Evolutionary conservation across 2,113 vertebrate species (phyloP).

Genomic region (Pygathrix nemaeus): DNA sequence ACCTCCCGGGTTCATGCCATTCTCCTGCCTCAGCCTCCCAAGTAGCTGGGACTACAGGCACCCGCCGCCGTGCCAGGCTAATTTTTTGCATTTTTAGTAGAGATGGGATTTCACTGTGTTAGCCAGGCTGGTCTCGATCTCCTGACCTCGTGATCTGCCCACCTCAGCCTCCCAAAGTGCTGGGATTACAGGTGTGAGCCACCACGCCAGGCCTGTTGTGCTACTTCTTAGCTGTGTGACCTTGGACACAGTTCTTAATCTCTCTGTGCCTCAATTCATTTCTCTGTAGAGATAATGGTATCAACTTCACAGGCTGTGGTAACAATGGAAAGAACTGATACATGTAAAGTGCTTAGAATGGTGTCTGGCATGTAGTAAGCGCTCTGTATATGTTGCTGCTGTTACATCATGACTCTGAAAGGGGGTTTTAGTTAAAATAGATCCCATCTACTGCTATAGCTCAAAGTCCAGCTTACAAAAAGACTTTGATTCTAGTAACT

Average conservation of each 20-base stretch:
- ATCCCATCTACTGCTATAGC: neutral
- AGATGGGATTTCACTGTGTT: no score
- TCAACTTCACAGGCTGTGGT: neutral
- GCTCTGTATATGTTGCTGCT: neutral
- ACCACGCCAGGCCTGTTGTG: neutral
- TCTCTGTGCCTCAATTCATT: neutral
- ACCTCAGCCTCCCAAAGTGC: no score
- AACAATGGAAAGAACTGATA: neutral
- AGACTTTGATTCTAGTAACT: neutral
- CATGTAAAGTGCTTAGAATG: neutral
- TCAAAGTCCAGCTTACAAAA: neutral
- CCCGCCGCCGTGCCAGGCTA: no score
- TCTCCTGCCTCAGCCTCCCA: no score
- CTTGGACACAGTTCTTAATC: neutral
- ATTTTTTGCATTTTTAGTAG: no score
- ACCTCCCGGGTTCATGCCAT: no score
- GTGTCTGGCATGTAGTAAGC: neutral
- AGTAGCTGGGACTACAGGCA: no score
- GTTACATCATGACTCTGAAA: neutral
- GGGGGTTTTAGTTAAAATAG: neutral
- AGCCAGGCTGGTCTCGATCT: no score
- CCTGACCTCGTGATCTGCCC: no score
- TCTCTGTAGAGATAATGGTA: neutral
- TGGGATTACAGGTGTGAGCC: no score
- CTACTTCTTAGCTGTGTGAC: neutral